These are phyloP conservation scores for Heliconius melpomene DNA, from an alignment of 1,140 invertebrate genomes.

Conservation along the genomic window DNA sequence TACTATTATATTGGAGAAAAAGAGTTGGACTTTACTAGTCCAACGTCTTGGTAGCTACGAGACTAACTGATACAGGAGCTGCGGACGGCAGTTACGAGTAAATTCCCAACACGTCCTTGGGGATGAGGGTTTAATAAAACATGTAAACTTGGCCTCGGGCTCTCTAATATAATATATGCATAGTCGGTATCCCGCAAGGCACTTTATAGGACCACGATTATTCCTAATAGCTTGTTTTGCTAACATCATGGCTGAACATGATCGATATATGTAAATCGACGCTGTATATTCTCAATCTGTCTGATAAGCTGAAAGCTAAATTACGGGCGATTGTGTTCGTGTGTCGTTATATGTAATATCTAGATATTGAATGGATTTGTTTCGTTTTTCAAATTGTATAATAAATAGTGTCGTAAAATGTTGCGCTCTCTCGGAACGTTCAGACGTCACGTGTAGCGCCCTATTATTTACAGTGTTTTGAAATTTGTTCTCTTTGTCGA, in stretches of 20 bases:
- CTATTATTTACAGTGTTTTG: background rate
- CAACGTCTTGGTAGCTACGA: conserved; percentile 4
- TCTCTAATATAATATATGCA: conserved; percentile 50
- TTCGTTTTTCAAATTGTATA: background rate
- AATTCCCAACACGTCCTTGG: conserved; percentile 42
- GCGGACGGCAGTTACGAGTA: conserved; percentile 25
- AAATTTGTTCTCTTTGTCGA: background rate
- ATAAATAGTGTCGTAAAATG: background rate
- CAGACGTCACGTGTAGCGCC: background rate
- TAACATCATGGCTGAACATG: conserved; percentile 30
- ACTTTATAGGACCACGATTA: conserved; percentile 43
- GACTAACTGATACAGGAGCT: conserved; percentile 33
- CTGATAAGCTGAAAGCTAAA: conserved; percentile 11
- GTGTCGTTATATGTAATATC: background rate
- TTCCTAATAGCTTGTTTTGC: conserved; percentile 42
- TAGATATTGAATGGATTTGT: background rate
- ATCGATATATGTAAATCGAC: conserved; percentile 23
- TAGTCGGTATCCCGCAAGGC: conserved; percentile 41
- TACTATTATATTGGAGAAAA: too few relatives aligned
- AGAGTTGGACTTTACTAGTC: too few relatives aligned
- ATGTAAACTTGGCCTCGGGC: conserved; percentile 40
- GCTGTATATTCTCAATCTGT: conserved; percentile 22
- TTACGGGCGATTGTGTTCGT: background rate
- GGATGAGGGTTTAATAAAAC: conserved; percentile 49
- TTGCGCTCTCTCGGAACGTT: background rate